Conservation (phyloP, 2,888 invertebrate species). For the Strigamia transsilvanica region DNA sequence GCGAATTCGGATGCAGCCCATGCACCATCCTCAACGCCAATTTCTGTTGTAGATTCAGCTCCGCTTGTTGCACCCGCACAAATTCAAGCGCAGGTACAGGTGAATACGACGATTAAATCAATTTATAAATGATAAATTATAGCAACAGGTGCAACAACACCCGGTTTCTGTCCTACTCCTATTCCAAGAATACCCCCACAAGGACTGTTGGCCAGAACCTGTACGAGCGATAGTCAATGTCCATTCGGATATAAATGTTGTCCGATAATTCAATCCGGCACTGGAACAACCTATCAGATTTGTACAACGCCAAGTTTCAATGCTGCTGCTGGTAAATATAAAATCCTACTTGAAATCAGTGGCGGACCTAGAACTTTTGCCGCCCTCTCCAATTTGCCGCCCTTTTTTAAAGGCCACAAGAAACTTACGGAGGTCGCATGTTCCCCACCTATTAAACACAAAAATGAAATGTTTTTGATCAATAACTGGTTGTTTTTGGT, state of each 20-base stretch:
- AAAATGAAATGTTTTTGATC: too few relatives aligned
- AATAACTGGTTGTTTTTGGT: too few relatives aligned
- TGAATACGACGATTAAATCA: background rate
- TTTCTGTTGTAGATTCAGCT: constrained; percentile 4
- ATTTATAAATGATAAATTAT: background rate
- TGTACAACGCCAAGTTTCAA: background rate
- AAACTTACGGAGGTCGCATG: too few relatives aligned
- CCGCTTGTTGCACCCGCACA: background rate
- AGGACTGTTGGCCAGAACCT: background rate
- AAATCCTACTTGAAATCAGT: background rate
- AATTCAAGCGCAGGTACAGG: background rate
- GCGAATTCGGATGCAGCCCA: background rate
- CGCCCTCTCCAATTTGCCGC: too few relatives aligned
- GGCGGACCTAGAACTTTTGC: too few relatives aligned
- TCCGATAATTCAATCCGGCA: background rate
- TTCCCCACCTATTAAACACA: too few relatives aligned
- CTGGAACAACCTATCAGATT: background rate
- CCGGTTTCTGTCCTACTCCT: constrained; percentile 5
- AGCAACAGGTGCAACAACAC: constrained; percentile 5
- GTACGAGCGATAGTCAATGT: background rate
- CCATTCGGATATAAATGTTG: constrained; percentile 22
- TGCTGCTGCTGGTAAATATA: background rate
- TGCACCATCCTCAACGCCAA: background rate
- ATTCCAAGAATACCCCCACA: background rate
- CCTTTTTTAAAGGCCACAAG: too few relatives aligned